Base-by-base conservation (phyloP, 2,888 invertebrate genomes). In the Exephanes ischioxanthus region DNA sequence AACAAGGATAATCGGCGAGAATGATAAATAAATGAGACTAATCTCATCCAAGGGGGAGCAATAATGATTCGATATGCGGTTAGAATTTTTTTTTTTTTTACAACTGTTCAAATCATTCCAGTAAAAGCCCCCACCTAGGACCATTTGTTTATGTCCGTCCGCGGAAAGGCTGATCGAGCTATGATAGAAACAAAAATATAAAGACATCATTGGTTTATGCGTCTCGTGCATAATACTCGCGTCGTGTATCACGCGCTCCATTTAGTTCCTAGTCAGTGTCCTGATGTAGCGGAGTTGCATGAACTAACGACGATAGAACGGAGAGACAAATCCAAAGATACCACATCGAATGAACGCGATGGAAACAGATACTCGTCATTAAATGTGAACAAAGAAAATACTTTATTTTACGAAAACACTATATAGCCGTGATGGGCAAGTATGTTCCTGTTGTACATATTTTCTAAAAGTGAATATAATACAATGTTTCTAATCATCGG, bases 401-500 rank as follows among this genome's bases (percentile, higher is more conserved):
- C 71, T 80, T 76, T 84, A 84, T 84, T 84, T 80, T 84, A 84
- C 45, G 41, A 11, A 41, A 41, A 41, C 11, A 22, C 14, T 33
- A 63, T 33, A 19, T 41, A 71, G 58, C 67, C 41, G 58, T 72
- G 48, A 53, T 61, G 22, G 41, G 71, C 33, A 72, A 48, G 53
- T 19, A 58, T 41, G 75, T 80, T 53, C 53, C 55, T 75, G 53
- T 66, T 84, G 84, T 84, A 84, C 72, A 84, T 84, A 84, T 78
- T 84, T 81, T 84, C 30, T 72, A 81, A 81, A 68, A 81, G 48
- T 48, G 33, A 84, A 72, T 76, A 77, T 68, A 80, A 81, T 68
- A 67, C 51, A 81, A 85, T 81, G 73, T 85, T 85, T 85, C 51
- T 85, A 78, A 84, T 53, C 53, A 41, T 84, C 70, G 63, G 70